Evolutionary conservation across 2,113 vertebrate species (phyloP).

Genomic region (Physeter macrocephalus): DNA sequence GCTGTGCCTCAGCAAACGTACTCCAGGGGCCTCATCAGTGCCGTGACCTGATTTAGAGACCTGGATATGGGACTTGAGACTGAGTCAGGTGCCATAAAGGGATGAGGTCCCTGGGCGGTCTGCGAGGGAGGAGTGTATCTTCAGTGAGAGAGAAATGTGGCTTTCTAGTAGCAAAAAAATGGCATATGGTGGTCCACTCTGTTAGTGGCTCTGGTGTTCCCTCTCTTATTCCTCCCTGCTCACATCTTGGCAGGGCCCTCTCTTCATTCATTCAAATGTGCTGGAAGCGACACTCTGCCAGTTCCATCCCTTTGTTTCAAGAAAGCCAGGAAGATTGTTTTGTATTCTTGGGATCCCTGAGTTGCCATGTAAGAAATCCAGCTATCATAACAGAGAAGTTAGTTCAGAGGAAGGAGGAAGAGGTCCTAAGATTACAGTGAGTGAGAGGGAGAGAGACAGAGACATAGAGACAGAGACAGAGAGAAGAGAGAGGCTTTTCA

Average conservation of each 20-base stretch:
- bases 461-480: background rate
- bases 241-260: background rate
- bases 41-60: background rate
- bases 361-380: background rate
- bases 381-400: background rate
- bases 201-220: background rate
- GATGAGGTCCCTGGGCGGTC: accelerated
- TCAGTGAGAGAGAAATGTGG: background rate
- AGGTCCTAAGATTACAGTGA: background rate
- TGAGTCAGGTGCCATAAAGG: background rate
- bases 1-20: background rate
- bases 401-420: background rate
- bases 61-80: background rate
- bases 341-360: background rate
- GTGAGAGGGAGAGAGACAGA: background rate
- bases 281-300: background rate
- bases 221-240: background rate
- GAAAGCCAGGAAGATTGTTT: background rate
- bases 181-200: background rate
- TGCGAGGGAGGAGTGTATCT: background rate
- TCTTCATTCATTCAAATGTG: background rate
- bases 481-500: background rate
- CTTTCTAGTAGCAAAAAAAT: background rate
- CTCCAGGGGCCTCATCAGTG: background rate
- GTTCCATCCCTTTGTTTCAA: background rate